Evolutionary conservation across 2,113 vertebrate species (phyloP).

Genomic region (Cavia aperea): DNA sequence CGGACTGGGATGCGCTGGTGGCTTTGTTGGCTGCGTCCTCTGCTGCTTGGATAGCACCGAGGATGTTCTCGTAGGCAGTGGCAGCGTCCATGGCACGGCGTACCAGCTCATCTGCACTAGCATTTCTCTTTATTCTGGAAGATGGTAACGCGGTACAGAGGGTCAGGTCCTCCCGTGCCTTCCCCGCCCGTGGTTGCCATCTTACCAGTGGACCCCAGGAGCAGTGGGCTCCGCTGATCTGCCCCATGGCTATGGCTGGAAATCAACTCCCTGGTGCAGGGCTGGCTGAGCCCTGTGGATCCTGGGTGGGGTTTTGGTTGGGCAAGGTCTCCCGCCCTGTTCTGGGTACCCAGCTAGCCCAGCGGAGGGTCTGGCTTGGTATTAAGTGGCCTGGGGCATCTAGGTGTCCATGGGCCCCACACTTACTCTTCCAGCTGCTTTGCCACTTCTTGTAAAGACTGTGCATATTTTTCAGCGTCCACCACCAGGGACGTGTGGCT

Average conservation of each 20-base stretch:
- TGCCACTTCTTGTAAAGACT: slow-evolving; percentile 80
- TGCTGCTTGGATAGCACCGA: slow-evolving; percentile 86
- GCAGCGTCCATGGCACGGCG: slow-evolving; percentile 86
- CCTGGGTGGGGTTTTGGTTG: background rate
- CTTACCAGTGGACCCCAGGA: background rate
- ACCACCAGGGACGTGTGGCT: slow-evolving; percentile 81
- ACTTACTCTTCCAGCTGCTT: slow-evolving; percentile 87
- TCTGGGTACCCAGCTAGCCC: background rate
- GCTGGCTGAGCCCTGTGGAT: background rate
- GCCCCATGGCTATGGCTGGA: rapidly evolving
- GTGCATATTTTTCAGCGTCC: slow-evolving; percentile 86
- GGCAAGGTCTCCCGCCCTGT: background rate
- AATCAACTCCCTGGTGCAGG: background rate
- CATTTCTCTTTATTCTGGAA: slow-evolving; percentile 80
- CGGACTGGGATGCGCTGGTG: slow-evolving; percentile 81
- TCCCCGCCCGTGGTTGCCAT: background rate
- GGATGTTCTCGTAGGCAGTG: slow-evolving; percentile 90
- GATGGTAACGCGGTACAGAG: background rate
- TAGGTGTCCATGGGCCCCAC: background rate
- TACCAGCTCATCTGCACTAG: slow-evolving; percentile 81
- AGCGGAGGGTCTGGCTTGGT: background rate
- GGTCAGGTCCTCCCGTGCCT: too few species aligned
- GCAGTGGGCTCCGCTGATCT: background rate
- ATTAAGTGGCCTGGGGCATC: background rate
- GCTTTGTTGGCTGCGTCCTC: slow-evolving; percentile 88